Conservation (phyloP, 64 coral and sea anemone species). For the Hydrozoanthus tunicans region DNA sequence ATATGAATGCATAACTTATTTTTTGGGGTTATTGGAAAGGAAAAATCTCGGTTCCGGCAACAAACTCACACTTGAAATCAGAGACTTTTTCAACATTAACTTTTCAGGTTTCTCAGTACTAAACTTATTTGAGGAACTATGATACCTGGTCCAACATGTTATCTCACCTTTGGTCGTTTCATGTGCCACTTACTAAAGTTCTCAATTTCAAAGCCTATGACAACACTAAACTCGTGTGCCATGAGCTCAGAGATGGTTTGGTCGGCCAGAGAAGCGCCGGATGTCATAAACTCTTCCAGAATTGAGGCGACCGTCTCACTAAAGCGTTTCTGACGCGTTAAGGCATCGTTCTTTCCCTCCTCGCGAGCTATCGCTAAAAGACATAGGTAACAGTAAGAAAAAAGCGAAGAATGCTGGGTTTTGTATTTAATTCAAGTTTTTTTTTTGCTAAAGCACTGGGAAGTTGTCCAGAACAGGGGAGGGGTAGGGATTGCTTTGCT, state of each 20-base stretch:
- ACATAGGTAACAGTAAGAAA: too few species aligned
- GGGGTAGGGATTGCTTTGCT: too few species aligned
- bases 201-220: not conserved
- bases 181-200: conserved; percentile 29
- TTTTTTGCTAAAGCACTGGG: not conserved
- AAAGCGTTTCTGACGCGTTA: not conserved
- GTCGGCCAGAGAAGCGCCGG: not conserved
- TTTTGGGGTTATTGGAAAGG: too few species aligned
- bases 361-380: too few species aligned
- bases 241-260: not conserved
- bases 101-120: too few species aligned
- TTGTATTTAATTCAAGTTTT: not conserved
- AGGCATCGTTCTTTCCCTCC: not conserved
- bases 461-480: too few species aligned
- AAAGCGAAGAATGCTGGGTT: too few species aligned
- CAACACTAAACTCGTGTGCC: not conserved
- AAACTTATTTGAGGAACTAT: too few species aligned
- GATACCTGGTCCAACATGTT: not conserved
- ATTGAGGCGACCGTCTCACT: not conserved
- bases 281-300: conserved; percentile 12
- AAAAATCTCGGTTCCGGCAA: too few species aligned
- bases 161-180: not conserved
- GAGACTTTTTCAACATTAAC: too few species aligned
- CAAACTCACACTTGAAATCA: too few species aligned
- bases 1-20: too few species aligned